Percentiles rank a stretch among this genome's conserved stretches.
phyloP scores from a whole-genome alignment of 2,113 vertebrate species.

The Shinisaurus crocodilurus region DNA sequence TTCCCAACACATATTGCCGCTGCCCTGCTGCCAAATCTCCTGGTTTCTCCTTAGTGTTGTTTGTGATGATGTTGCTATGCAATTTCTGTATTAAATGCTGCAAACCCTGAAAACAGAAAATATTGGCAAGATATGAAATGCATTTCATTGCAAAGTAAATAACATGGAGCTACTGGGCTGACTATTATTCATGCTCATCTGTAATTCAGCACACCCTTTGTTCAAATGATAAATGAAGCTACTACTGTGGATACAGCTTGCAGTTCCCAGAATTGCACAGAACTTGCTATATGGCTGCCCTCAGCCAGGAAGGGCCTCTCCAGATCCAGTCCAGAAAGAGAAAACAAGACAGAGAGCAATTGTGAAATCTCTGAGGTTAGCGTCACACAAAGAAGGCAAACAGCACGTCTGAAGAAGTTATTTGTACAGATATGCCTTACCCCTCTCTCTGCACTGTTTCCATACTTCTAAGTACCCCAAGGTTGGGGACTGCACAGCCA shows the following conservation, averaged over 20 bases:
- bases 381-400: background rate
- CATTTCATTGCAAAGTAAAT: background rate
- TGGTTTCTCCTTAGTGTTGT: background rate
- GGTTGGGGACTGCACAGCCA: background rate
- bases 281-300: background rate
- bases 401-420: background rate
- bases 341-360: background rate
- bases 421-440: background rate
- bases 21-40: background rate
- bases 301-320: background rate
- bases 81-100: background rate
- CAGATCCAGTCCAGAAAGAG: background rate
- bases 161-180: background rate
- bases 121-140: background rate
- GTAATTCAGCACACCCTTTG: background rate
- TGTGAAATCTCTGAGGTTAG: background rate
- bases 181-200: background rate
- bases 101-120: background rate
- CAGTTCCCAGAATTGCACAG: background rate
- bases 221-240: background rate
- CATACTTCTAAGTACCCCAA: background rate
- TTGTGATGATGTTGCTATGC: background rate
- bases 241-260: background rate
- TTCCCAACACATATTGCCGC: background rate
- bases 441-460: background rate